A percentile compares a stretch with the other conserved stretches of the same genome.
Evolutionary conservation across 2,888 invertebrate genomes (phyloP).

Genomic region (Drosophila kuntzei): DNA sequence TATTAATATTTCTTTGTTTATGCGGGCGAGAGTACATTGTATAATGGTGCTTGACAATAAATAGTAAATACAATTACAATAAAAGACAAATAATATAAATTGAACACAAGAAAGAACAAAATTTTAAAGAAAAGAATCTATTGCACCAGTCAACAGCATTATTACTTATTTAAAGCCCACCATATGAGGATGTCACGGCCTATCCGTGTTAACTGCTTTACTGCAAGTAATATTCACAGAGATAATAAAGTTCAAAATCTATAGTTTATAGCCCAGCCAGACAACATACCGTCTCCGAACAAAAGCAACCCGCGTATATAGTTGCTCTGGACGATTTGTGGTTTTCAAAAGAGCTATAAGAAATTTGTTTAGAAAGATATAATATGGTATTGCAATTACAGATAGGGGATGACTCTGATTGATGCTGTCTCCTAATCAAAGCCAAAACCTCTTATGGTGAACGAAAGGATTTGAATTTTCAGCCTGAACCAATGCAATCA

Average conservation of each 20-base stretch:
- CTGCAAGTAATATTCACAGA: slow-evolving; percentile 36
- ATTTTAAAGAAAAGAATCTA: background rate
- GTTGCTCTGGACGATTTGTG: slow-evolving; percentile 6
- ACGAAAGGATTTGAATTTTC: background rate
- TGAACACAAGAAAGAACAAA: slow-evolving; percentile 5
- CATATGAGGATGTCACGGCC: slow-evolving; percentile 4
- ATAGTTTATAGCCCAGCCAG: background rate
- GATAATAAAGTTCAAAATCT: slow-evolving; percentile 9
- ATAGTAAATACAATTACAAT: slow-evolving; percentile 33
- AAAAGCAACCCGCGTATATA: slow-evolving; percentile 26
- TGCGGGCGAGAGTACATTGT: slow-evolving; percentile 5
- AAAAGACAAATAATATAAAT: slow-evolving; percentile 3
- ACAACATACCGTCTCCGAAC: slow-evolving; percentile 49
- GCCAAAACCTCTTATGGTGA: background rate
- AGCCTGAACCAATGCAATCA: background rate
- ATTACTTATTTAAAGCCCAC: slow-evolving; percentile 4
- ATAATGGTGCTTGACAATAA: slow-evolving; percentile 18
- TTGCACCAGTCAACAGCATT: background rate
- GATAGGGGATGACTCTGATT: background rate
- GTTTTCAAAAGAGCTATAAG: slow-evolving; percentile 28
- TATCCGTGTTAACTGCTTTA: slow-evolving; percentile 22
- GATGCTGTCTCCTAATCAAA: background rate
- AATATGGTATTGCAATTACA: background rate
- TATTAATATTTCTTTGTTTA: slow-evolving; percentile 1
- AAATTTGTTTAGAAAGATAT: slow-evolving; percentile 16